These are phyloP conservation scores for Phyllotreta cruciferae DNA, from an alignment of 2,888 invertebrate genomes.

Conservation along the genomic window DNA sequence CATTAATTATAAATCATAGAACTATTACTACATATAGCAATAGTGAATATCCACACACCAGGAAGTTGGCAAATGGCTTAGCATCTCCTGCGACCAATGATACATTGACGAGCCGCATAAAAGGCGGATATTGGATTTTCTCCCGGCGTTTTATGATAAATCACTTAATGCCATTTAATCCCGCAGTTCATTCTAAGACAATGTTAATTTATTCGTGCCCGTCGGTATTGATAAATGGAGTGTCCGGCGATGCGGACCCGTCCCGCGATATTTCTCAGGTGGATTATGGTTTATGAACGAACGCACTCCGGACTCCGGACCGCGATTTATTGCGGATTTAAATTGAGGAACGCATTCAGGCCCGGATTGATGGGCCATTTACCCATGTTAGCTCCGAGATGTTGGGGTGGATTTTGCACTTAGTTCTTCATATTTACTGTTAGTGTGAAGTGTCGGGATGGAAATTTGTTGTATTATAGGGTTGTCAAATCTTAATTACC, in stretches of 20 bases:
- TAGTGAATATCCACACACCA: slow-evolving; percentile 1
- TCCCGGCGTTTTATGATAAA: slow-evolving; percentile 54
- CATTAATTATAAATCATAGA: too few relatives aligned
- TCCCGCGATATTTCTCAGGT: slow-evolving; percentile 48
- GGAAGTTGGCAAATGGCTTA: slow-evolving; percentile 34
- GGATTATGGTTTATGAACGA: slow-evolving; percentile 40
- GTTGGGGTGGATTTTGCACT: too few relatives aligned
- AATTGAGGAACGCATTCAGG: slow-evolving; percentile 36
- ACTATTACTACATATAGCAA: too few relatives aligned
- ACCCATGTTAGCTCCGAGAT: background rate
- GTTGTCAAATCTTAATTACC: too few relatives aligned
- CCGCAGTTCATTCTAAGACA: slow-evolving; percentile 54
- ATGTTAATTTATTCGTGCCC: slow-evolving; percentile 57
- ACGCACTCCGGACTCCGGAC: slow-evolving; percentile 9
- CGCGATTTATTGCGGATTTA: slow-evolving; percentile 41
- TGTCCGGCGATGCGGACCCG: slow-evolving; percentile 49
- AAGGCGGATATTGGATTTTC: slow-evolving; percentile 55
- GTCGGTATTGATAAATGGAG: slow-evolving; percentile 56
- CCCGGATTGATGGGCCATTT: slow-evolving; percentile 4
- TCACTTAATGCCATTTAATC: slow-evolving; percentile 56
- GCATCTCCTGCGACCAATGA: slow-evolving; percentile 28
- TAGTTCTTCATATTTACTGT: too few relatives aligned
- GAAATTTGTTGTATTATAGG: too few relatives aligned
- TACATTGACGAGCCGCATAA: slow-evolving; percentile 47
- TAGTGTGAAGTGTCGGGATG: too few relatives aligned